Evolutionary conservation across 2,113 vertebrate genomes (phyloP).

Genomic region (Haemorhous mexicanus): DNA sequence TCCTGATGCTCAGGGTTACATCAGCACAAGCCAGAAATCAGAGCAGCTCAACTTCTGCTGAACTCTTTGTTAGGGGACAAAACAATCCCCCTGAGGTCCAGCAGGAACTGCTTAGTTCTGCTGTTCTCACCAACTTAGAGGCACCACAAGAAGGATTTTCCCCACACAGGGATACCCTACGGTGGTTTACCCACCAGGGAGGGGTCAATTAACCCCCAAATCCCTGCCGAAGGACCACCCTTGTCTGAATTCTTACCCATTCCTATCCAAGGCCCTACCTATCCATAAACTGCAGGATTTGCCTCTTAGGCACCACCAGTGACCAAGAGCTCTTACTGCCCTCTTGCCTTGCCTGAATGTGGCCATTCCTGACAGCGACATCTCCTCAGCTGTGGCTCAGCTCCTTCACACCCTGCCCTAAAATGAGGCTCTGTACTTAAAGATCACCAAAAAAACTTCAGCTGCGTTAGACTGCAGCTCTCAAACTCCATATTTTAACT

Average conservation of each 20-base stretch:
- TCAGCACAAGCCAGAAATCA: background rate
- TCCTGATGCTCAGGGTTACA: background rate
- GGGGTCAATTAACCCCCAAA: background rate
- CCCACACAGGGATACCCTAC: background rate
- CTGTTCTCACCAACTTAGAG: background rate
- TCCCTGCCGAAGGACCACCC: background rate
- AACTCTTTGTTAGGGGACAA: background rate
- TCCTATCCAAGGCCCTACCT: background rate
- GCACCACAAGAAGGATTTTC: background rate
- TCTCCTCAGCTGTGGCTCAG: background rate
- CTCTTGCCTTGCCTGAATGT: background rate
- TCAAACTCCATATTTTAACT: background rate
- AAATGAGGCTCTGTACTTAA: background rate
- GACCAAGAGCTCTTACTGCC: background rate
- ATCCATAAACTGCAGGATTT: background rate
- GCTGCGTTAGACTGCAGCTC: background rate
- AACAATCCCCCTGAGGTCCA: background rate
- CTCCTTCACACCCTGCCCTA: background rate
- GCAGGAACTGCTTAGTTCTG: background rate
- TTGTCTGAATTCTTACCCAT: background rate
- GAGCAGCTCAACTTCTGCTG: background rate
- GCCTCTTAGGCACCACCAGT: background rate
- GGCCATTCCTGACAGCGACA: background rate
- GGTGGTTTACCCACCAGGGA: background rate
- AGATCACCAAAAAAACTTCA: background rate